Conservation (phyloP, 2,113 vertebrate genomes). For the Bombycilla garrulus region DNA sequence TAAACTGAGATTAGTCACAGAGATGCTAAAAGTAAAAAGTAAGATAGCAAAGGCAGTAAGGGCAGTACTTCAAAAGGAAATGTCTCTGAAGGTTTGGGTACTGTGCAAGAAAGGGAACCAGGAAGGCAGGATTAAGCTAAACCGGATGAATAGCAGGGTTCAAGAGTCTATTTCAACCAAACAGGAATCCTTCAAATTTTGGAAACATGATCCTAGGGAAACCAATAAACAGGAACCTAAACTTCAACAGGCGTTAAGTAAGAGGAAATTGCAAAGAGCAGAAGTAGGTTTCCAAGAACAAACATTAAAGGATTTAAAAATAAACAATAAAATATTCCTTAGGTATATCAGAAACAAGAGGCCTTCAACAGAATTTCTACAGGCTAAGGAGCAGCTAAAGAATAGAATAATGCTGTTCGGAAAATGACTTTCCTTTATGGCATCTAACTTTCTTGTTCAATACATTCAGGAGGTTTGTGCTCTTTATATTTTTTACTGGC, state of each 20-base stretch:
- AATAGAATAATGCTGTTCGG: background rate
- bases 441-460: background rate
- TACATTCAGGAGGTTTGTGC: background rate
- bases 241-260: constrained; percentile 56
- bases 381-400: background rate
- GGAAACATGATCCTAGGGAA: constrained; percentile 58
- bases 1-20: background rate
- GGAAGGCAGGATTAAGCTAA: constrained; percentile 52
- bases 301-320: constrained; percentile 52
- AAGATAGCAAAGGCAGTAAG: background rate
- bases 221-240: constrained; percentile 67
- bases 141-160: constrained; percentile 47
- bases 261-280: constrained; percentile 61
- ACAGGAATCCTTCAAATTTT: constrained; percentile 57
- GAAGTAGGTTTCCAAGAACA: constrained; percentile 52
- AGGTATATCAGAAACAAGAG: constrained; percentile 20
- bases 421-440: background rate
- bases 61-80: background rate
- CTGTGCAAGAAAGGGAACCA: constrained; percentile 6
- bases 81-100: background rate
- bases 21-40: background rate
- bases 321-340: constrained; percentile 55
- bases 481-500: background rate
- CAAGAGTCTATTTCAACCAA: constrained; percentile 50
- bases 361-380: background rate